Evolutionary conservation across 2,113 vertebrate genomes (phyloP).

Genomic region (Chaetodon trifascialis): DNA sequence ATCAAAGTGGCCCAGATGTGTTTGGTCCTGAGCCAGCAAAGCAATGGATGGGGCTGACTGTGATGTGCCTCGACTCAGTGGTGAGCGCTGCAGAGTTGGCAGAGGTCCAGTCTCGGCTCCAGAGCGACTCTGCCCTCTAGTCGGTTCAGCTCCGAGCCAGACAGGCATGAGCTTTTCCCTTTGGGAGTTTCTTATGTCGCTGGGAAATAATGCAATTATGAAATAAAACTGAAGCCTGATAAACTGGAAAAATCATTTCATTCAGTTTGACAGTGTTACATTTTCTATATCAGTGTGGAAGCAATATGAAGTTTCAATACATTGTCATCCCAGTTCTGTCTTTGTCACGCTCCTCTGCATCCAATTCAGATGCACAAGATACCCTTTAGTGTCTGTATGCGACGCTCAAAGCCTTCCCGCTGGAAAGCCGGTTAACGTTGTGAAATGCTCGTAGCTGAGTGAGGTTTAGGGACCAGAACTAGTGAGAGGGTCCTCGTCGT

Average conservation of each 20-base stretch:
- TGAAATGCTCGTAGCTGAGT: too few species aligned
- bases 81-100: slow-evolving; percentile 46
- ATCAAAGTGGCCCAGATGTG: slow-evolving; percentile 51
- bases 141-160: slow-evolving; percentile 31
- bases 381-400: too few species aligned
- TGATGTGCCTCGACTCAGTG: slow-evolving; percentile 28
- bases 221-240: slow-evolving; percentile 1
- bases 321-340: too few species aligned
- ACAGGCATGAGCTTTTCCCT: slow-evolving; percentile 6
- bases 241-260: too few species aligned
- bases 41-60: slow-evolving; percentile 20
- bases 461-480: too few species aligned
- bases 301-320: neutral
- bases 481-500: too few species aligned
- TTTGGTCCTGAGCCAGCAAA: slow-evolving; percentile 52
- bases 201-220: neutral
- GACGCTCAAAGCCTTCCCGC: too few species aligned
- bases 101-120: slow-evolving; percentile 14
- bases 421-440: too few species aligned
- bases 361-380: too few species aligned
- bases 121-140: slow-evolving; percentile 56
- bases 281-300: neutral
- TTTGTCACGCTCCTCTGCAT: too few species aligned
- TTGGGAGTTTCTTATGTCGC: neutral
- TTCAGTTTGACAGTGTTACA: neutral